Conservation (phyloP, 2,797 vertebrate species). For the Falco novaeseelandiae region DNA sequence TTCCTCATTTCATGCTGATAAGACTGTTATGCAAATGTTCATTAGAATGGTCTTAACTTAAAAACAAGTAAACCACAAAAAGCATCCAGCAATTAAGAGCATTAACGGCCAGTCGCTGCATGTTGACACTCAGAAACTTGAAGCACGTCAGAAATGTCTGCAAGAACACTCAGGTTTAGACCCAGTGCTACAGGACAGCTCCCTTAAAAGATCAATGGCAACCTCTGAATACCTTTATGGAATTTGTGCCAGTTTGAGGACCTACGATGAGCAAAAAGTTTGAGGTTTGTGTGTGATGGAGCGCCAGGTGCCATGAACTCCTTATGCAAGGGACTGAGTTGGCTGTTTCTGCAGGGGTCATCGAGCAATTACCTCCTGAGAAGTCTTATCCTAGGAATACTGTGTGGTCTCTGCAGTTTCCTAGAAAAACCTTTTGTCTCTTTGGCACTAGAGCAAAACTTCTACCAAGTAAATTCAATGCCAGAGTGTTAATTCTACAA, state of each 20-base stretch:
- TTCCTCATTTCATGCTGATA: neutral
- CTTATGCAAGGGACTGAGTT: neutral
- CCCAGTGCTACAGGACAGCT: neutral
- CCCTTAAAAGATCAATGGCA: neutral
- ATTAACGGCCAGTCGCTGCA: fast-evolving
- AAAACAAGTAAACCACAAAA: neutral
- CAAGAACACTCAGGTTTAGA: neutral
- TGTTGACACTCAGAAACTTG: neutral
- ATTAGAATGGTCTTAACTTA: neutral
- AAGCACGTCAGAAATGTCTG: neutral
- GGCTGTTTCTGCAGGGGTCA: neutral
- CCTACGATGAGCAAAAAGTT: neutral
- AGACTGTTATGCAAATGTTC: neutral
- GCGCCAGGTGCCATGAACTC: neutral
- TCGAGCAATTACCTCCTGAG: neutral
- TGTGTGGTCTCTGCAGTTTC: neutral
- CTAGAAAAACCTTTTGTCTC: neutral
- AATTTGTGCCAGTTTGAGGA: neutral
- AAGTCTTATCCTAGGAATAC: neutral
- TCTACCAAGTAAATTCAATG: neutral
- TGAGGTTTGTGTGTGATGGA: neutral
- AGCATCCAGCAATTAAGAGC: neutral
- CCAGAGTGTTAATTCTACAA: neutral
- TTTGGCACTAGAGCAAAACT: neutral
- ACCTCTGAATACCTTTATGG: neutral